Evolutionary conservation across 2,888 invertebrate species (phyloP), one percentile per base, ranked within the genome.

Genomic region (Bellardia bayeri): DNA sequence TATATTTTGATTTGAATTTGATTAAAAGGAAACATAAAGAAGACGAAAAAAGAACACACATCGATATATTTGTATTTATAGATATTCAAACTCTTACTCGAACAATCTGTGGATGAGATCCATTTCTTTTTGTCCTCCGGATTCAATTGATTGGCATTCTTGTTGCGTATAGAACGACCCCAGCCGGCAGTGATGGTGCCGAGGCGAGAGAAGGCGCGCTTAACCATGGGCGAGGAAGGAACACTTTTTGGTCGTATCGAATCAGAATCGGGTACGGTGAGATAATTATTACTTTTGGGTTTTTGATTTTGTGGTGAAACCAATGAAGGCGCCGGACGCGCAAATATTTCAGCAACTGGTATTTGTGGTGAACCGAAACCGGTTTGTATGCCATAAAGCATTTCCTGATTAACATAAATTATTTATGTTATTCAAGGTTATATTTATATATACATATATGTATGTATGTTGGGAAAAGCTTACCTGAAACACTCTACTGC

Each of bases 321-420:
- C 54, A 98, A 94, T 11, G 97, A 97, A 0, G 98, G 98, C 13
- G 97, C 98, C 2, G 98, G 98, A 82, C 98, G 95, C 0, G 98
- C 96, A 81, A 98, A 94, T 69, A 98, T 94, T 93, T 98, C 98
- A 0, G 98, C 98, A 3, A 98, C 98, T 0, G 98, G 98, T 88
- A 98, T 98, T 94, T 98, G 98, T 0, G 98, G 98, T 68, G 98
- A 98, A 4, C 98, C 98, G 92, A 98, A 98, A 75, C 98, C 98
- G 0, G 98, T 97, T 93, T 98, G 98, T 91, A 98, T 98, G 82
- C 98, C 98, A 93, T 98, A 98, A 72, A 98, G 94, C 98, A 98
- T 98, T 94, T 98, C 98, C 95, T 98, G 14, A 23, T 23, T 23
- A 23, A 23, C 23, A 23, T 23, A 23, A 23, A 23, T 23, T 23